A percentile compares a stretch with the other conserved stretches of the same genome.
Conservation (phyloP, 2,797 vertebrate genomes). For the Xenopus petersii region DNA sequence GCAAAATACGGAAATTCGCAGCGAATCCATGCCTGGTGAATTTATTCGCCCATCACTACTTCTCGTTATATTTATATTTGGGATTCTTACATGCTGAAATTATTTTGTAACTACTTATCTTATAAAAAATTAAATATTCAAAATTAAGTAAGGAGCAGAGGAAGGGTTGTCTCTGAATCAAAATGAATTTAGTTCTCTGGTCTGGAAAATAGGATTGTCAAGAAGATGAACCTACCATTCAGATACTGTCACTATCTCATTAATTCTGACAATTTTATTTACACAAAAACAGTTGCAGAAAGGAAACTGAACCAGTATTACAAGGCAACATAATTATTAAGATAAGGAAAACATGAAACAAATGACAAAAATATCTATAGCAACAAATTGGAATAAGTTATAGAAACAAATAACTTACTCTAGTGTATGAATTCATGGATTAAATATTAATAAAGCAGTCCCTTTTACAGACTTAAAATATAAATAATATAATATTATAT, state of each 20-base stretch:
- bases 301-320: constrained; percentile 12
- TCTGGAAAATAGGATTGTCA: constrained; percentile 31
- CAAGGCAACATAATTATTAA: constrained; percentile 24
- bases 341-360: constrained; percentile 15
- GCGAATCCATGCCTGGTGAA: too few relatives aligned
- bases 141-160: too few relatives aligned
- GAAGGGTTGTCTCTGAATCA: constrained; percentile 11
- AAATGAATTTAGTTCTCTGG: constrained; percentile 18
- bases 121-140: not conserved
- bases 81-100: too few relatives aligned
- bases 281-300: constrained; percentile 18
- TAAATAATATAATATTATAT: too few relatives aligned
- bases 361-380: not conserved
- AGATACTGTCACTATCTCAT: constrained; percentile 22
- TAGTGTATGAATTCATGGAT: not conserved
- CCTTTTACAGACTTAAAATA: too few relatives aligned
- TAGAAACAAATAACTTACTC: not conserved
- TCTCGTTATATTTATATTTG: too few relatives aligned
- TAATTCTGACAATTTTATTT: constrained; percentile 27
- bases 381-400: not conserved
- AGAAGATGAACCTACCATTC: constrained; percentile 27
- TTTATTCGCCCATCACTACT: too few relatives aligned
- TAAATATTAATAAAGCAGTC: too few relatives aligned
- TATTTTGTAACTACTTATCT: too few relatives aligned
- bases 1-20: too few relatives aligned